Conservation (phyloP, 2,888 invertebrate genomes). For the Dastarcus helophoroides region DNA sequence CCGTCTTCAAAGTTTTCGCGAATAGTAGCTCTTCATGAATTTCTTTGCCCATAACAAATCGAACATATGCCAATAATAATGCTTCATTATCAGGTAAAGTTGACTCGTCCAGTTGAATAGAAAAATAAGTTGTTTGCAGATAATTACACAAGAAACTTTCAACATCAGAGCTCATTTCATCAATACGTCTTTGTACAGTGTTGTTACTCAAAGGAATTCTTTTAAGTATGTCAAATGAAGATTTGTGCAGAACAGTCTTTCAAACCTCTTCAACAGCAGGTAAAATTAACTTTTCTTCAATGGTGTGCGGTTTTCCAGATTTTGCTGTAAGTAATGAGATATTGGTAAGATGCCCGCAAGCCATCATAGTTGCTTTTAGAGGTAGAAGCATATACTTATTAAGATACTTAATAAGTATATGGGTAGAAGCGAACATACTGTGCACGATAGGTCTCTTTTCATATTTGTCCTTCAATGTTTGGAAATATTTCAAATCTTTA, state of each 20-base stretch:
- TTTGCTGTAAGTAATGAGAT: no score
- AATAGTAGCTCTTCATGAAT: slow-evolving; percentile 27
- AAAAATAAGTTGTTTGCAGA: slow-evolving; percentile 25
- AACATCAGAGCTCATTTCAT: slow-evolving; percentile 24
- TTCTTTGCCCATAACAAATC: slow-evolving; percentile 36
- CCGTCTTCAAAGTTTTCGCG: slow-evolving; percentile 26
- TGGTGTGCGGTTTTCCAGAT: no score
- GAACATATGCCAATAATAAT: slow-evolving; percentile 26
- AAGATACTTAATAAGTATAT: no score
- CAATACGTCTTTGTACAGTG: slow-evolving; percentile 13
- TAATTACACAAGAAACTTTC: slow-evolving; percentile 26
- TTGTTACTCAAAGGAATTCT: slow-evolving; percentile 20
- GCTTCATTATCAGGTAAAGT: slow-evolving; percentile 27
- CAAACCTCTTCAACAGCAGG: no score
- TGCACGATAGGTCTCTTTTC: slow-evolving; percentile 18
- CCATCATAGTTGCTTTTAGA: slow-evolving; percentile 16
- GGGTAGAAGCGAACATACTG: slow-evolving; percentile 17
- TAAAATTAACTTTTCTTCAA: no score
- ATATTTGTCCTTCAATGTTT: slow-evolving; percentile 19
- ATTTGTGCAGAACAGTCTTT: slow-evolving; percentile 25
- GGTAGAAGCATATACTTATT: no score
- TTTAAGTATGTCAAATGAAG: slow-evolving; percentile 22
- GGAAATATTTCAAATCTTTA: slow-evolving; percentile 20
- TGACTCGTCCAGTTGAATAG: slow-evolving; percentile 31
- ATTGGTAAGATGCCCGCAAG: slow-evolving; percentile 16